These are phyloP conservation scores for Eulemur macaco DNA, from an alignment of 2,113 vertebrate genomes.

Conservation along the genomic window DNA sequence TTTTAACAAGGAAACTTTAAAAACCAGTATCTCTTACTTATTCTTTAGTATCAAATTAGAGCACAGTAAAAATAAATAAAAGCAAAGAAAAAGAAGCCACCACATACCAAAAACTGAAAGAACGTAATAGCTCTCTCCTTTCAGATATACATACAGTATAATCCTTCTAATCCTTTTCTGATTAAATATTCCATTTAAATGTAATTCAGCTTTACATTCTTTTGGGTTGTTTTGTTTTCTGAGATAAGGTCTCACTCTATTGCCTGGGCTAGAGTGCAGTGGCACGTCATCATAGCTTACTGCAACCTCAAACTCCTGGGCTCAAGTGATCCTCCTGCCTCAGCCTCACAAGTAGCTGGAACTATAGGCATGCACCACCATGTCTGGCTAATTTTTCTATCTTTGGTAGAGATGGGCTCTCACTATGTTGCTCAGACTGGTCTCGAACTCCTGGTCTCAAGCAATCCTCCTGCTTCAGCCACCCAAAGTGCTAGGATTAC, in stretches of 20 bases:
- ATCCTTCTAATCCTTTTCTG: not conserved
- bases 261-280: not conserved
- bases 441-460: not conserved
- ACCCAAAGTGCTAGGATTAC: not conserved
- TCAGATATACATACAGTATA: not conserved
- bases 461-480: not conserved
- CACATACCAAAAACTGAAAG: conserved; percentile 8
- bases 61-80: not conserved
- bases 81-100: conserved; percentile 23
- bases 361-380: not conserved
- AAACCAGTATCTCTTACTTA: not conserved
- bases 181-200: conserved; percentile 23
- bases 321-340: not conserved
- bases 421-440: not conserved
- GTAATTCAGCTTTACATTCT: not conserved
- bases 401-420: not conserved
- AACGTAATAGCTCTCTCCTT: not conserved
- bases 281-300: not conserved
- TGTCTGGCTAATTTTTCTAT: not conserved
- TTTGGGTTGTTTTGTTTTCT: not conserved
- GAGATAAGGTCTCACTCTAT: not conserved
- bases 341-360: not conserved
- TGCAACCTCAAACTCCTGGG: not conserved
- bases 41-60: conserved; percentile 42
- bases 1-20: not conserved